A percentile compares a stretch with the other conserved stretches of the same genome.
Evolutionary conservation across 2,888 invertebrate species (phyloP).

Genomic region (Machimus rusticus): DNA sequence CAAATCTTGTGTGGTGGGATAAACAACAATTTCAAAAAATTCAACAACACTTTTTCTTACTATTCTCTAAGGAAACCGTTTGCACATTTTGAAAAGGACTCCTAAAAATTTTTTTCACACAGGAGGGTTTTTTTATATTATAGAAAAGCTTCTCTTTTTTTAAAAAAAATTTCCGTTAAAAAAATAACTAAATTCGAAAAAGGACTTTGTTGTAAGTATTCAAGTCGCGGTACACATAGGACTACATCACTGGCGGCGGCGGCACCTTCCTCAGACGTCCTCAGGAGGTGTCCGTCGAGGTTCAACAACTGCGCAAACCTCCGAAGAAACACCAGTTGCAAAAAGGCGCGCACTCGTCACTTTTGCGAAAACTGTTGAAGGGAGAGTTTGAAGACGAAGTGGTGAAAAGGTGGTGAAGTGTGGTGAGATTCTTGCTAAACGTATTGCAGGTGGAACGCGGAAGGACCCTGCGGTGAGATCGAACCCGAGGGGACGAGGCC

Average conservation of each 20-base stretch:
- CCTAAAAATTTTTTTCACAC: neutral
- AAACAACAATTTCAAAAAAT: conserved; percentile 17
- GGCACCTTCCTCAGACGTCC: neutral
- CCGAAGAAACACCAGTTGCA: conserved; percentile 35
- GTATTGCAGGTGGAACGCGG: neutral
- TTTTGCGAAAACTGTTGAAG: neutral
- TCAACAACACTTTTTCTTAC: conserved; percentile 5
- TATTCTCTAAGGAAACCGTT: conserved; percentile 32
- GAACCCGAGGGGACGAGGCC: conserved; percentile 27
- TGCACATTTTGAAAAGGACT: neutral
- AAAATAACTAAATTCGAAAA: neutral
- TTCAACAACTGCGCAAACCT: conserved; percentile 32
- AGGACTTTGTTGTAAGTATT: neutral
- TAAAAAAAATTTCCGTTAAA: neutral
- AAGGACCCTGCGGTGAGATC: neutral
- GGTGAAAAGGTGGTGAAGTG: conserved; percentile 3
- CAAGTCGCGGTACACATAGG: neutral
- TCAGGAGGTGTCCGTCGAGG: neutral
- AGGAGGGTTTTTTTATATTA: neutral
- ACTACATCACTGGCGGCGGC: neutral
- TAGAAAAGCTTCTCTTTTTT: neutral
- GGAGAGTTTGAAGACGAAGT: neutral
- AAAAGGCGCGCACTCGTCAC: conserved; percentile 22
- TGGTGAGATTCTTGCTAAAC: neutral
- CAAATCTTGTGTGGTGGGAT: conserved; percentile 19